Evolutionary conservation across 35 echinoderm and acorn worm genomes (phyloP), one percentile per base, ranked within the genome.

Genomic region (Eucidaris tribuloides): DNA sequence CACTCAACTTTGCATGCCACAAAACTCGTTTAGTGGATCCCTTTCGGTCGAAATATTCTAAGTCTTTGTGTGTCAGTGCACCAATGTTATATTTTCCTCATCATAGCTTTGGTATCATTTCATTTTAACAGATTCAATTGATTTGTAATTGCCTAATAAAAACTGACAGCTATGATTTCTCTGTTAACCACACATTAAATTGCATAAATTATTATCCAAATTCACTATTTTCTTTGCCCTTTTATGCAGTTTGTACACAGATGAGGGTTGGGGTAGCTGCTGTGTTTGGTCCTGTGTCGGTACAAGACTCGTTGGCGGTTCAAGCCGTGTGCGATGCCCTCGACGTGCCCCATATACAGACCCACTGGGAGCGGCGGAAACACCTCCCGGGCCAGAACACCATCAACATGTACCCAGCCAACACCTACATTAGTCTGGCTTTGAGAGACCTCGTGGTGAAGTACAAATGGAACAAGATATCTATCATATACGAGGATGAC

Each of bases 401-500:
- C 1, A 59, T 87, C 49, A 81, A 87, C 76, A 36, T 87, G 38
- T 81, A 81, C 36, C 85, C 85, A 7, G 41, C 78, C 58, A 65
- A 78, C 23, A 38, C 43, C 5, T 28, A 44, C 74, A 38, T 81
- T 24, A 79, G 72, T 18, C 39, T 42, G 20, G 72, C 76, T 30
- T 39, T 87, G 18, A 33, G 33, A 31, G 76, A 87, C 38, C 55
- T 80, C 30, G 58, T 63, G 7, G 40, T 28, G 0, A 5, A 45
- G 2, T 87, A 76, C 43, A 57, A 35, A 19, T 87, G 85, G 85
- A 80, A 60, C 24, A 81, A 65, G 25, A 79, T 87, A 41, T 61
- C 85, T 0, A 87, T 87, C 25, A 45, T 87, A 7, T 87, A 87
- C 38, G 72, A 87, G 15, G 76, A 87, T 33, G 77, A 80, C 15